phyloP scores from a whole-genome alignment of 1,140 invertebrate genomes.

The Trichogramma pretiosum region DNA sequence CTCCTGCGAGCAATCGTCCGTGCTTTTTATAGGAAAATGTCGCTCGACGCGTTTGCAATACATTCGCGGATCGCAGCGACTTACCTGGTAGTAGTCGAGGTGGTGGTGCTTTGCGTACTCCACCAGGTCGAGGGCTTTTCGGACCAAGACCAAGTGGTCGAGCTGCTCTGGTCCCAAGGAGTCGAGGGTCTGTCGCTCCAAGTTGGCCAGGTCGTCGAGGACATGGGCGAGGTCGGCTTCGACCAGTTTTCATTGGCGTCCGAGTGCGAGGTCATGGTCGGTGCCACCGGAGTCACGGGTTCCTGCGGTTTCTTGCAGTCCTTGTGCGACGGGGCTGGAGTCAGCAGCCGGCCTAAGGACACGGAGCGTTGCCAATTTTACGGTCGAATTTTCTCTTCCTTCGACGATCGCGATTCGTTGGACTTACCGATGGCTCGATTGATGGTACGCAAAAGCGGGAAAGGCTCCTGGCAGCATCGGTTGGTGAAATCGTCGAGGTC shows the following conservation, averaged over 20 bases:
- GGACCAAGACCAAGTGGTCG: conserved; percentile 23
- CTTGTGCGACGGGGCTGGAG: conserved; percentile 44
- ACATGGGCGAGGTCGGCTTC: conserved; percentile 16
- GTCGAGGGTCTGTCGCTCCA: conserved; percentile 32
- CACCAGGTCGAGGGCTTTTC: conserved; percentile 23
- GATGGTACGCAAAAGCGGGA: conserved; percentile 64
- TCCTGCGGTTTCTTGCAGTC: conserved; percentile 57
- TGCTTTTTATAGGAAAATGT: no score
- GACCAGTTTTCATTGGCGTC: conserved; percentile 36
- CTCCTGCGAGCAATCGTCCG: no score
- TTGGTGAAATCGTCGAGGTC: conserved; percentile 87
- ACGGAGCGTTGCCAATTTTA: neutral
- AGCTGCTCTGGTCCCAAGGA: conserved; percentile 14
- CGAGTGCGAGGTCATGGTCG: conserved; percentile 55
- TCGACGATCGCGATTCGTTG: neutral
- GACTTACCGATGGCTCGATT: conserved; percentile 57
- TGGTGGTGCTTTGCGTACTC: conserved; percentile 17
- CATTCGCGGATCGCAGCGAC: neutral
- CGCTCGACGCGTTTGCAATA: no score
- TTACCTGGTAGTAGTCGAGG: conserved; percentile 13
- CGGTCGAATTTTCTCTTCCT: conserved; percentile 6
- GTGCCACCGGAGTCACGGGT: conserved; percentile 61
- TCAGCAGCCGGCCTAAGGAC: conserved; percentile 45
- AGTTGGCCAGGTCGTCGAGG: conserved; percentile 29
- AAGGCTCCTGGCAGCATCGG: conserved; percentile 66